A percentile compares a stretch with the other conserved stretches of the same genome.
Conservation (phyloP, 2,888 invertebrate species). For the Seira ritae region DNA sequence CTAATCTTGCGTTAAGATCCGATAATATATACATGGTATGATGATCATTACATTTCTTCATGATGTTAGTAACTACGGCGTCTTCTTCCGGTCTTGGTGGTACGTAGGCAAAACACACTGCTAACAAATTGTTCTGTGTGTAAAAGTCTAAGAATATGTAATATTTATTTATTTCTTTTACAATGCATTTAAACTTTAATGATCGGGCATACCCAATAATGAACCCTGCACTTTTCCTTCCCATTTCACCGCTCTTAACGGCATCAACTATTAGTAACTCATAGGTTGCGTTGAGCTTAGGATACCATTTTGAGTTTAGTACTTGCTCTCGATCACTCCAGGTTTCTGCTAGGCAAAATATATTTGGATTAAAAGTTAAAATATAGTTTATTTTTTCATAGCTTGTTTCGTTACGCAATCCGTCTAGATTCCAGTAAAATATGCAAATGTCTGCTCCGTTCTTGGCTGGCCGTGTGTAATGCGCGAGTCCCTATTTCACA, state of each 20-base stretch:
- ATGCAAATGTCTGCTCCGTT: too few species aligned
- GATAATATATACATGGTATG: too few species aligned
- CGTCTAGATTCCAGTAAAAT: conserved; percentile 21
- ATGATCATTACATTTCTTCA: too few species aligned
- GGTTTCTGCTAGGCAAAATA: conserved; percentile 29
- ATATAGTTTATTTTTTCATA: conserved; percentile 13
- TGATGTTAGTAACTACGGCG: too few species aligned
- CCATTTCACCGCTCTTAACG: background rate
- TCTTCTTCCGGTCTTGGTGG: too few species aligned
- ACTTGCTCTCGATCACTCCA: background rate
- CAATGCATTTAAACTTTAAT: background rate
- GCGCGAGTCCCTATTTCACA: conserved; percentile 9
- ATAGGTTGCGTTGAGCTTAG: background rate
- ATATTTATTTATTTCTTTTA: background rate
- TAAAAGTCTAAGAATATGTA: background rate
- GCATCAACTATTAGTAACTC: background rate
- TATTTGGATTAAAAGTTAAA: background rate
- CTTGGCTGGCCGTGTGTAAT: conserved; percentile 3
- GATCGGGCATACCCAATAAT: background rate
- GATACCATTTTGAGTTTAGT: background rate
- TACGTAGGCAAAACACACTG: too few species aligned
- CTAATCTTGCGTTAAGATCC: too few species aligned
- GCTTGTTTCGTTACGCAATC: background rate
- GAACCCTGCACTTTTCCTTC: background rate
- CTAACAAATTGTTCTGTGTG: background rate